Evolutionary conservation across 2,888 invertebrate genomes (phyloP), one percentile per base, ranked within the genome.

Genomic region (Cantharis flavilabris): DNA sequence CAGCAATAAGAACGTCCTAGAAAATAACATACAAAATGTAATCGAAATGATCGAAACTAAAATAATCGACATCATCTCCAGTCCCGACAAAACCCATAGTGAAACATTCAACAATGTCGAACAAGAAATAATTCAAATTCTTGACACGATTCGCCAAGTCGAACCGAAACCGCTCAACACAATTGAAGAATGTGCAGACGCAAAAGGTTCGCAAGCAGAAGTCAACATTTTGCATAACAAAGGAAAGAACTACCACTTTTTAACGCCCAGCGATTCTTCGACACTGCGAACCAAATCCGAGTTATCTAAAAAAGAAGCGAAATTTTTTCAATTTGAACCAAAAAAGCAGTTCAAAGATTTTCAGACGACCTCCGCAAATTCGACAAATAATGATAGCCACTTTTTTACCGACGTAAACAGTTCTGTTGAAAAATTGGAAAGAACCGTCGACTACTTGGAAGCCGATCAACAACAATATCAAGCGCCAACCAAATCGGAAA

Each of bases 21-120:
- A 79, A 75, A 14, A 26, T 5, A 72, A 70, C 26, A 76, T 79
- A 16, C 79, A 79, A 71, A 75, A 69, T 9, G 76, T 79, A 3
- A 79, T 79, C 9, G 76, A 79, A 14, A 76, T 73, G 76, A 76
- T 79, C 67, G 79, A 79, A 70, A 62, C 18, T 11, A 77, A 77
- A 67, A 79, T 79, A 11, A 73, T 77, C 3, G 79, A 79, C 13
- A 73, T 77, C 7, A 20, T 79, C 14, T 77, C 79, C 13, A 62
- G 70, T 28, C 77, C 77, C 5, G 67, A 72, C 11, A 69, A 77
- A 16, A 28, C 70, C 3, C 77, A 73, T 13, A 30, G 69, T 11
- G 76, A 77, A 30, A 62, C 77, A 9, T 79, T 79, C 23, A 74
- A 33, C 14, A 72, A 30, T 1, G 73, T 79, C 20, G 79, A 79